Evolutionary conservation across 2,797 vertebrate genomes (phyloP).

Genomic region (Poeciliopsis paucimaculata): DNA sequence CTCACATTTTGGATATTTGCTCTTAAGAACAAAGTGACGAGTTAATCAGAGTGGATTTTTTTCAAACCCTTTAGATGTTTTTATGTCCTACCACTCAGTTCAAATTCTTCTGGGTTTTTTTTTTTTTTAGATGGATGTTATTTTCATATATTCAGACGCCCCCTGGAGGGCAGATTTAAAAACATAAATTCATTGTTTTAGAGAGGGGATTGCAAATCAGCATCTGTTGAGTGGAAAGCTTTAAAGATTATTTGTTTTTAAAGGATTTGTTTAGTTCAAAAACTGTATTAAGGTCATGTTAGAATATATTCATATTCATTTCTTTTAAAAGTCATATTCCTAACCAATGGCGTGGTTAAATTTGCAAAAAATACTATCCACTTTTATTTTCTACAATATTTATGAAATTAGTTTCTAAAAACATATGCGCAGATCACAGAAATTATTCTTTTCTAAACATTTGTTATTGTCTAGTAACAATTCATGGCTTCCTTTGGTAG

Average conservation of each 20-base stretch:
- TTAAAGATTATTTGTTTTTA: not conserved
- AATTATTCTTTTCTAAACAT: not conserved
- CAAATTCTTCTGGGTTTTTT: not conserved
- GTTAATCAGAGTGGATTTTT: not conserved
- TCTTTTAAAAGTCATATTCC: not conserved
- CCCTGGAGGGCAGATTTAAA: slow-evolving; percentile 46
- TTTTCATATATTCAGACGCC: slow-evolving; percentile 28
- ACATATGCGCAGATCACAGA: not conserved
- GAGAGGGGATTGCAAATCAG: not conserved
- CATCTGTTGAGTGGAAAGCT: not conserved
- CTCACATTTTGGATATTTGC: not conserved
- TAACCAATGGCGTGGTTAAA: not conserved
- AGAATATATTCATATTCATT: not conserved
- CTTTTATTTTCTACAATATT: not conserved
- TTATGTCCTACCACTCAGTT: slow-evolving; percentile 5
- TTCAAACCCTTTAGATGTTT: not conserved
- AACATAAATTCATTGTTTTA: not conserved
- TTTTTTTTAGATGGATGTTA: not conserved
- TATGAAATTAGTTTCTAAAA: not conserved
- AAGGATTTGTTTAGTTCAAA: not conserved
- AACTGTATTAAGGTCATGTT: not conserved
- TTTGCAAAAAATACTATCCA: not conserved
- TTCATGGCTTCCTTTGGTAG: not conserved
- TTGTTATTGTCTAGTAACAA: not conserved
- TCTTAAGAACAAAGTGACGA: not conserved